phyloP scores from a whole-genome alignment of 2,113 vertebrate genomes.

The Pedetes capensis region DNA sequence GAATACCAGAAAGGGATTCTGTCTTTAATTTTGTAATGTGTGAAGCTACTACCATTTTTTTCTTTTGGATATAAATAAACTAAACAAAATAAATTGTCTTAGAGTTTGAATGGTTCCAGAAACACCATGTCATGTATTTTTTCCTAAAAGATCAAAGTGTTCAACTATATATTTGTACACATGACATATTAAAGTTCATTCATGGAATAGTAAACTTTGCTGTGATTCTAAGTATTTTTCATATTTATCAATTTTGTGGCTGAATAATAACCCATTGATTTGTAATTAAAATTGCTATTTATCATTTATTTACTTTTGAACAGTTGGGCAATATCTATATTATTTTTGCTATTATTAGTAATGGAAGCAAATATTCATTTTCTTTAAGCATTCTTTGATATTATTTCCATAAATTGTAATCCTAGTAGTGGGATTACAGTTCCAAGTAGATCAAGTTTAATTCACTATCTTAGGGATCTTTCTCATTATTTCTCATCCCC shows the following conservation, averaged over 20 bases:
- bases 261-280: neutral
- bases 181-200: neutral
- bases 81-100: neutral
- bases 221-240: neutral
- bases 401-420: neutral
- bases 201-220: neutral
- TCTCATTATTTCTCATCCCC: neutral
- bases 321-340: neutral
- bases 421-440: neutral
- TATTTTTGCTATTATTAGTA: neutral
- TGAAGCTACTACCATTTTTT: neutral
- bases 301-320: neutral
- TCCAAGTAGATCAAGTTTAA: neutral
- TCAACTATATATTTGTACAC: neutral
- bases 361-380: neutral
- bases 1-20: neutral
- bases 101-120: neutral
- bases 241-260: neutral
- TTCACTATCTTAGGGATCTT: neutral
- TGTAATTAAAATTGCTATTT: neutral
- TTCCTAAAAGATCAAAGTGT: neutral
- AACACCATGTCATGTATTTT: neutral
- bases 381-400: neutral
- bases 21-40: conserved; percentile 6
- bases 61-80: neutral